phyloP scores from a whole-genome alignment of 2,797 vertebrate genomes.

The Acanthiza pusilla region DNA sequence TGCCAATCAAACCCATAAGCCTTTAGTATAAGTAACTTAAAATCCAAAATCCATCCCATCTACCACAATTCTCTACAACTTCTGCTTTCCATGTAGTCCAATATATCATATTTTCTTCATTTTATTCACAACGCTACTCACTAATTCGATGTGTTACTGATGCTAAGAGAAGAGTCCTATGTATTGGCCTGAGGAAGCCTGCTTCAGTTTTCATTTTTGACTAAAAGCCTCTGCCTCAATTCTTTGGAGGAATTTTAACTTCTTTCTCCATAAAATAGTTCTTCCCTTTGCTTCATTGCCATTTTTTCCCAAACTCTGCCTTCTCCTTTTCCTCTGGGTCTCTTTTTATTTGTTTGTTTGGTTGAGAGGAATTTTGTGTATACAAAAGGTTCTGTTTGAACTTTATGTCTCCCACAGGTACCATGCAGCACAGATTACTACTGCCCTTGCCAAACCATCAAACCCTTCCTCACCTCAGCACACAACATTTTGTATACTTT shows the following conservation, averaged over 20 bases:
- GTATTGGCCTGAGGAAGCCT: background rate
- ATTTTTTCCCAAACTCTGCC: background rate
- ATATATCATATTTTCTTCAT: background rate
- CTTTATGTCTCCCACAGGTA: background rate
- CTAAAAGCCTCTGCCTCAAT: background rate
- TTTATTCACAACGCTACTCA: background rate
- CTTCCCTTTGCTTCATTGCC: background rate
- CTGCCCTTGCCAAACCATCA: background rate
- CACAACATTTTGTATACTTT: background rate
- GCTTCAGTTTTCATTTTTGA: background rate
- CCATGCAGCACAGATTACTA: background rate
- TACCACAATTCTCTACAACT: background rate
- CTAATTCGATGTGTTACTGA: background rate
- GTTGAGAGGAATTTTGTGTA: fast-evolving
- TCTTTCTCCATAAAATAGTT: background rate
- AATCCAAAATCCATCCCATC: background rate
- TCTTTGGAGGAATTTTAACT: background rate
- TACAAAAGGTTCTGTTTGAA: background rate
- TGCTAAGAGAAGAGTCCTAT: background rate
- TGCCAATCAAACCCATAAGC: background rate
- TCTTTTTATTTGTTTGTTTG: background rate
- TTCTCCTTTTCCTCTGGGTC: background rate
- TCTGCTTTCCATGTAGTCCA: background rate
- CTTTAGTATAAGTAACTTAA: background rate
- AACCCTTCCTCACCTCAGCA: background rate